phyloP scores from a whole-genome alignment of 2,113 vertebrate species.

The Anolis carolinensis region DNA sequence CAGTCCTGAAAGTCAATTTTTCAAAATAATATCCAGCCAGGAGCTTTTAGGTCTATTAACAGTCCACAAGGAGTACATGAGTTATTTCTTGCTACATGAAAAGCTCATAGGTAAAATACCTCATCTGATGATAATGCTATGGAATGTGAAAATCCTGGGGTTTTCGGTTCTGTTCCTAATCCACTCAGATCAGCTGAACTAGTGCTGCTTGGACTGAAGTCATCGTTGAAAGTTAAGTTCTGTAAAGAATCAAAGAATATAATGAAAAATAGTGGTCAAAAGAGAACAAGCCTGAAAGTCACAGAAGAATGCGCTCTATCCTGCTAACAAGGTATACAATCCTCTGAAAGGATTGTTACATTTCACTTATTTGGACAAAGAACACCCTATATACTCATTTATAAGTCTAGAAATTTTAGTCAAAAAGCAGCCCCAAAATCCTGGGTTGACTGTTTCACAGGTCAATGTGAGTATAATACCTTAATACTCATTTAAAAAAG shows the following conservation, averaged over 20 bases:
- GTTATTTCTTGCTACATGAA: constrained; percentile 10
- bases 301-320: constrained; percentile 40
- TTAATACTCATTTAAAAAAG: no score
- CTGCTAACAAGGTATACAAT: constrained; percentile 37
- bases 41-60: not conserved
- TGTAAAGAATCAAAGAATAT: constrained; percentile 64
- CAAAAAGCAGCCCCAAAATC: no score
- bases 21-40: not conserved
- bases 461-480: no score
- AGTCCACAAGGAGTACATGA: constrained; percentile 21
- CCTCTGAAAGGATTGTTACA: constrained; percentile 36
- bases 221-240: constrained; percentile 85
- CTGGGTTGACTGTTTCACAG: no score
- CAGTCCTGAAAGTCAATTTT: not conserved
- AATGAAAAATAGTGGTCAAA: constrained; percentile 43
- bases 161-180: constrained; percentile 82
- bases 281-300: accelerated
- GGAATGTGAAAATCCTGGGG: constrained; percentile 80
- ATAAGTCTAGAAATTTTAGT: no score
- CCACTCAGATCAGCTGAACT: constrained; percentile 92
- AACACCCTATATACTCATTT: no score
- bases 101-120: constrained; percentile 73
- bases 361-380: not conserved
- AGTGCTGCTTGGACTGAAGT: constrained; percentile 91
- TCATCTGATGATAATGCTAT: constrained; percentile 89